A percentile compares a stretch with the other conserved stretches of the same genome.
phyloP scores from a whole-genome alignment of 2,888 invertebrate genomes.

The Ophioninae sp. region DNA sequence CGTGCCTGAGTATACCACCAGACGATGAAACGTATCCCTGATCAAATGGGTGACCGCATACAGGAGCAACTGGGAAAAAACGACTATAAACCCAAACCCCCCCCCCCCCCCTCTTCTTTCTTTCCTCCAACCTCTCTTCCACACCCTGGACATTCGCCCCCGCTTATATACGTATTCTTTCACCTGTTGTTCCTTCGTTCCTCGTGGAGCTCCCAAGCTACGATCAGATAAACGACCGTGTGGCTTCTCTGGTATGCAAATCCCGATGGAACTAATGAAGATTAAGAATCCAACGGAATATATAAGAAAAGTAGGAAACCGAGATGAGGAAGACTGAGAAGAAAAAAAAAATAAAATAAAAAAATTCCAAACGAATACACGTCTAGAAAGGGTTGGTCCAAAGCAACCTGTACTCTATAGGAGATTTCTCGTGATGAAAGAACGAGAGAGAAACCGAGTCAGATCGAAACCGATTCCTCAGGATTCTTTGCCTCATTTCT shows the following conservation, averaged over 20 bases:
- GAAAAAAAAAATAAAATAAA: conserved; percentile 31
- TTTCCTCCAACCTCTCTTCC: too few relatives aligned
- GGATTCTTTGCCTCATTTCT: conserved; percentile 75
- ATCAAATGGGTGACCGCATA: conserved; percentile 27
- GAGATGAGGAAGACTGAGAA: conserved; percentile 20
- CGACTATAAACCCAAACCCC: conserved; percentile 18
- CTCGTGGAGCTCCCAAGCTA: conserved; percentile 57
- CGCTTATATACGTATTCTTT: conserved; percentile 64
- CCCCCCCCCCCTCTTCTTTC: neutral
- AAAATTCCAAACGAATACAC: conserved; percentile 24
- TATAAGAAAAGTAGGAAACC: conserved; percentile 6
- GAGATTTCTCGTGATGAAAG: conserved; percentile 8
- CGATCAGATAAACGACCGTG: conserved; percentile 78
- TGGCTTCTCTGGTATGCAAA: conserved; percentile 77
- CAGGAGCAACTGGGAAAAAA: conserved; percentile 30
- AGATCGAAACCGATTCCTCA: conserved; percentile 28
- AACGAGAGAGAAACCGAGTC: conserved; percentile 33
- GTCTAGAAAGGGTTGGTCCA: conserved; percentile 37
- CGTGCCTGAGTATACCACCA: neutral
- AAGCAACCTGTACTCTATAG: conserved; percentile 8
- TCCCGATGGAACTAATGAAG: conserved; percentile 79
- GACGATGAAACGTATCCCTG: conserved; percentile 15
- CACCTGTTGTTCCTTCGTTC: conserved; percentile 65
- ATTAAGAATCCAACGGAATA: conserved; percentile 71
- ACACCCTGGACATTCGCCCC: neutral